These are phyloP conservation scores for Nematostella vectensis DNA, from an alignment of 92 coral and sea anemone species.

Conservation along the genomic window DNA sequence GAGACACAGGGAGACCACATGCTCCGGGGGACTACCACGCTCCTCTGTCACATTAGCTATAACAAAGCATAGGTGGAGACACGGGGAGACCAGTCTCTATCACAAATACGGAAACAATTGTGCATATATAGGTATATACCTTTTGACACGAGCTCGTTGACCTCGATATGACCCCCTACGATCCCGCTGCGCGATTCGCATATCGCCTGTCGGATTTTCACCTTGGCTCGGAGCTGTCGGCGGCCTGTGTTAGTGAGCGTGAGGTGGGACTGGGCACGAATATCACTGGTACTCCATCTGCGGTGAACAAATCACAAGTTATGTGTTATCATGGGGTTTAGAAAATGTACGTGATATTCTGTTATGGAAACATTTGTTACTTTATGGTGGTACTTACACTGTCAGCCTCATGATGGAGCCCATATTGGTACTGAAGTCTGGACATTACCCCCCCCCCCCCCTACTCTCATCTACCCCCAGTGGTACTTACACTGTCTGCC, in stretches of 20 bases:
- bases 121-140: conserved; percentile 36
- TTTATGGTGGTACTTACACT: conserved; percentile 71
- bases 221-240: conserved; percentile 68
- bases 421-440: conserved; percentile 92
- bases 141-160: conserved; percentile 77
- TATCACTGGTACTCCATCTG: conserved; percentile 97
- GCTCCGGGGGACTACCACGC: conserved; percentile 75
- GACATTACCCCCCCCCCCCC: too few relatives aligned
- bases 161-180: conserved; percentile 90
- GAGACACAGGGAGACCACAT: conserved; percentile 21
- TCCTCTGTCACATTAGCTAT: conserved; percentile 77
- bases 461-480: too few relatives aligned
- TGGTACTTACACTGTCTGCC: conserved; percentile 88
- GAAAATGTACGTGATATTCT: too few relatives aligned
- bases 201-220: conserved; percentile 75
- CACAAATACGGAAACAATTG: not conserved
- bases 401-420: conserved; percentile 98
- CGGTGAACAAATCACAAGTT: not conserved
- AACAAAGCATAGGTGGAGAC: not conserved
- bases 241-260: conserved; percentile 92
- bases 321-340: not conserved
- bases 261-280: conserved; percentile 82
- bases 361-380: too few relatives aligned
- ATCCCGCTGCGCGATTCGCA: conserved; percentile 97
- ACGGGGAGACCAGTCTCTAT: not conserved